phyloP scores from a whole-genome alignment of 1,140 invertebrate species.

The Rhyzopertha dominica region DNA sequence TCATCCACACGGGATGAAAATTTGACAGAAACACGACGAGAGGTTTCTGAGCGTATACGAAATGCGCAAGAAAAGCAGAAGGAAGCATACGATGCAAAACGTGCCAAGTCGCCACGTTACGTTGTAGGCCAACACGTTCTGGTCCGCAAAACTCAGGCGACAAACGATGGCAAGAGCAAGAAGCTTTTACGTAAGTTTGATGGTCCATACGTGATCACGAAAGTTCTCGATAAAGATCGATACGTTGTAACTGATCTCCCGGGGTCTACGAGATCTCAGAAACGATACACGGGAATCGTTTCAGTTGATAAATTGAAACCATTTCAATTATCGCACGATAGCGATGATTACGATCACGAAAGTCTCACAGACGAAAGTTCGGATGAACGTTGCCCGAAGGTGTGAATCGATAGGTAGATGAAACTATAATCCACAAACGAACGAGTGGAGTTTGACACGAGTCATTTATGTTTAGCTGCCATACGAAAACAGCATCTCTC shows the following conservation, averaged over 20 bases:
- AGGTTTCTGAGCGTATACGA: constrained; percentile 5
- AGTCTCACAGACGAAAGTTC: too few species aligned
- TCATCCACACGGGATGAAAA: too few species aligned
- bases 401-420: too few species aligned
- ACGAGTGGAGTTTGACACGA: too few species aligned
- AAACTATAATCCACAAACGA: too few species aligned
- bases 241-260: constrained; percentile 1
- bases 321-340: too few species aligned
- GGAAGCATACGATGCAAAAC: constrained; percentile 6
- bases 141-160: background rate
- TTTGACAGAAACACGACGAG: background rate
- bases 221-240: background rate
- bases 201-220: constrained; percentile 2
- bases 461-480: too few species aligned
- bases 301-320: constrained; percentile 1
- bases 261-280: background rate
- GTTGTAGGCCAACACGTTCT: constrained; percentile 2
- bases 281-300: background rate
- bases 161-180: constrained; percentile 9
- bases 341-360: too few species aligned
- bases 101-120: background rate
- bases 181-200: background rate
- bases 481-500: too few species aligned
- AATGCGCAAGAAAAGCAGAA: constrained; percentile 9
- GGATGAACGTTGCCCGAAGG: too few species aligned